Conservation (phyloP, 2,888 invertebrate genomes). For the Urechis unicinctus region DNA sequence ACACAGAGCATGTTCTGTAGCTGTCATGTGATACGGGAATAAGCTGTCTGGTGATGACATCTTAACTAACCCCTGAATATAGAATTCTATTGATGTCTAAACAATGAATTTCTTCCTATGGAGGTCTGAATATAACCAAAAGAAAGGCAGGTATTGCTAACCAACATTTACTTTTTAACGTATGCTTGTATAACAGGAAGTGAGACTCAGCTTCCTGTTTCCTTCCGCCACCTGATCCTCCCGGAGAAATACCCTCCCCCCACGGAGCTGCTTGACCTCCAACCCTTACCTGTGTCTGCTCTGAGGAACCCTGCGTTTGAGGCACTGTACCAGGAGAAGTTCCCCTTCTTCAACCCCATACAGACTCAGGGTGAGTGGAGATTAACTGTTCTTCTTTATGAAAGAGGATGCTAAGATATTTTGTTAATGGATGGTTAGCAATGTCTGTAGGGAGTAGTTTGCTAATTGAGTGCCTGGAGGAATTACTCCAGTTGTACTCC, state of each 20-base stretch:
- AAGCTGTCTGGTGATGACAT: no score
- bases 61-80: no score
- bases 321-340: slow-evolving; percentile 73
- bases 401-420: no score
- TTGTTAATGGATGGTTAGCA: no score
- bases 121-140: background rate
- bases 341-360: slow-evolving; percentile 95
- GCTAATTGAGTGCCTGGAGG: no score
- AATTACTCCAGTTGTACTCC: no score
- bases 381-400: background rate
- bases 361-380: slow-evolving; percentile 72
- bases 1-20: no score
- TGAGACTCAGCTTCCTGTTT: slow-evolving; percentile 92
- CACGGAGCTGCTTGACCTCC: slow-evolving; percentile 91
- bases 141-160: background rate
- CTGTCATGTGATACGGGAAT: no score
- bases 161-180: background rate
- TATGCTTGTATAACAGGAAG: slow-evolving; percentile 58
- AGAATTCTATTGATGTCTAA: no score
- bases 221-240: slow-evolving; percentile 90
- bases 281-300: slow-evolving; percentile 87
- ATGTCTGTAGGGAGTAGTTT: no score
- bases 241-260: slow-evolving; percentile 98
- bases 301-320: slow-evolving; percentile 81
- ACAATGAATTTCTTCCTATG: no score